Percentiles rank a stretch among this genome's conserved stretches.
Conservation (phyloP, 2,888 invertebrate genomes). For the Schizaphis graminum region DNA sequence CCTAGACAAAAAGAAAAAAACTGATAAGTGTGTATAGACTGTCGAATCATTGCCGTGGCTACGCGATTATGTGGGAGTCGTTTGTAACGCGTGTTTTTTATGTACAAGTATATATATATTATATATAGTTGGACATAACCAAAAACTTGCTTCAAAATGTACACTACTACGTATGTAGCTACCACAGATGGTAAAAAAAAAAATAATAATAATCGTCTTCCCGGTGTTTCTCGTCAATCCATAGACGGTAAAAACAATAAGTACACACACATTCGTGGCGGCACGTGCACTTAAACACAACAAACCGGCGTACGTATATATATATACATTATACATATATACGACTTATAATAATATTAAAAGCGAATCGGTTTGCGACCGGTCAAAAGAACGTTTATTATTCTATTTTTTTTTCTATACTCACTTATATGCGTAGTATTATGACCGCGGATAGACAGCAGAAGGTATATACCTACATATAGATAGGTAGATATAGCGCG, state of each 20-base stretch:
- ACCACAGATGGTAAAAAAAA: neutral
- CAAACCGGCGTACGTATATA: neutral
- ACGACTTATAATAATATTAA: neutral
- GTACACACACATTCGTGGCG: neutral
- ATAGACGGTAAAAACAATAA: neutral
- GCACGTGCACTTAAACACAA: neutral
- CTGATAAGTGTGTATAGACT: neutral
- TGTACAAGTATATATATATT: neutral
- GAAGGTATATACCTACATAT: no score
- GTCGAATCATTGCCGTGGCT: neutral
- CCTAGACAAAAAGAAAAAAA: neutral
- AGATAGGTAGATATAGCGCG: neutral
- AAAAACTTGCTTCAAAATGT: neutral
- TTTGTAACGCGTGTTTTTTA: neutral
- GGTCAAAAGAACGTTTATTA: slow-evolving; percentile 20
- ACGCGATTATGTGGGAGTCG: slow-evolving; percentile 27
- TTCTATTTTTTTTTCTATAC: neutral
- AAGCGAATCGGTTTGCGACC: slow-evolving; percentile 41
- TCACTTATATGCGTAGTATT: neutral
- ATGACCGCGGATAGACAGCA: neutral
- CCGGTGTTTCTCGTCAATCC: neutral
- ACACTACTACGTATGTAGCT: neutral
- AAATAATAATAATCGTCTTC: slow-evolving; percentile 19
- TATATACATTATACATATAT: neutral
- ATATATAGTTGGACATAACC: neutral